Conservation (phyloP, 1,140 invertebrate genomes). For the Colletes gigas region DNA sequence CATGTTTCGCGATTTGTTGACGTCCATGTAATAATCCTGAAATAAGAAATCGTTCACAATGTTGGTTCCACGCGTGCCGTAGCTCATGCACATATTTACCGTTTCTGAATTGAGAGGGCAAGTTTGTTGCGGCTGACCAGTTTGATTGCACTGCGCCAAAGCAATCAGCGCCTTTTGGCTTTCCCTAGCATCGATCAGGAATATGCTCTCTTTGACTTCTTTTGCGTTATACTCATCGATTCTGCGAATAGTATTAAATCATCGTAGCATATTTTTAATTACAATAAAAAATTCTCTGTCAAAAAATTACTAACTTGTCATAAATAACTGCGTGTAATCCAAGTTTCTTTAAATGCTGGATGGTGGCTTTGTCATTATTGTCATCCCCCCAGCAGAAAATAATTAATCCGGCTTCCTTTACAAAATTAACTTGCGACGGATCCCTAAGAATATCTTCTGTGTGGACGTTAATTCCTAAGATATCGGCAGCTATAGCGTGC, state of each 20-base stretch:
- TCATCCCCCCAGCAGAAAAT: constrained; percentile 98
- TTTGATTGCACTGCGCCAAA: constrained; percentile 78
- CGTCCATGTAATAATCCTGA: constrained; percentile 73
- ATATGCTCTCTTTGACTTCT: constrained; percentile 92
- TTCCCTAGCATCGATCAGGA: constrained; percentile 89
- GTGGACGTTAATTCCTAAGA: constrained; percentile 94
- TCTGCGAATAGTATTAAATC: constrained; percentile 69
- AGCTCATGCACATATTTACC: constrained; percentile 27
- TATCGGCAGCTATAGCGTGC: constrained; percentile 89
- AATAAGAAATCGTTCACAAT: constrained; percentile 40
- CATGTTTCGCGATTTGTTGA: constrained; percentile 73
- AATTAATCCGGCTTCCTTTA: constrained; percentile 89
- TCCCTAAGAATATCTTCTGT: constrained; percentile 95
- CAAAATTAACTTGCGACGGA: constrained; percentile 88
- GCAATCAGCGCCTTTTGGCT: constrained; percentile 85
- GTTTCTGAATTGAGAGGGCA: constrained; percentile 56
- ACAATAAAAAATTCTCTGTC: neutral
- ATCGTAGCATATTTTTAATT: constrained; percentile 9
- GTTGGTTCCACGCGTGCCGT: neutral
- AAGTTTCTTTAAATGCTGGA: constrained; percentile 91
- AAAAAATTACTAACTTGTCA: constrained; percentile 85
- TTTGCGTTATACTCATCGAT: constrained; percentile 90
- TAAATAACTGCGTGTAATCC: constrained; percentile 97
- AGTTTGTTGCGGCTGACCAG: constrained; percentile 59
- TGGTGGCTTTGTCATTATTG: constrained; percentile 93